Evolutionary conservation across 2,888 invertebrate species (phyloP).

Genomic region (Peribatodes rhomboidaria): DNA sequence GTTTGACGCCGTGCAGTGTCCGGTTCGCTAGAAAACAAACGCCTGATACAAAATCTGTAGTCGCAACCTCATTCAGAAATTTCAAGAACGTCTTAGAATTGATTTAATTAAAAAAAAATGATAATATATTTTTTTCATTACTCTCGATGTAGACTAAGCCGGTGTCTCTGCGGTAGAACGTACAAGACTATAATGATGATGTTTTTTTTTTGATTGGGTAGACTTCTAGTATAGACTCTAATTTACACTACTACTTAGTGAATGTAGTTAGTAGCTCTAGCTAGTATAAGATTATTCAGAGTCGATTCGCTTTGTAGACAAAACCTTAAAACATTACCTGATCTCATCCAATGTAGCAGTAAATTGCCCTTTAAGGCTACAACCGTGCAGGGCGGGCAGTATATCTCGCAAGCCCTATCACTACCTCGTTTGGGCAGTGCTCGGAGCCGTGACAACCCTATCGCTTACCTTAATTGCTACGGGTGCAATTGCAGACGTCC

Average conservation of each 20-base stretch:
- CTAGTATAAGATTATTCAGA: neutral
- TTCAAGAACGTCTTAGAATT: too few relatives aligned
- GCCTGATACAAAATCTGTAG: neutral
- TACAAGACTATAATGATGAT: too few relatives aligned
- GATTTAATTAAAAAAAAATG: too few relatives aligned
- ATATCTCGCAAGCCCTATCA: slow-evolving; percentile 11
- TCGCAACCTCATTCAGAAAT: neutral
- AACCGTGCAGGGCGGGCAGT: slow-evolving; percentile 2
- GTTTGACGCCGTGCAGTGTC: slow-evolving; percentile 8
- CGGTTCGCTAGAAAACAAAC: neutral
- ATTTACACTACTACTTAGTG: too few relatives aligned
- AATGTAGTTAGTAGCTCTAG: too few relatives aligned
- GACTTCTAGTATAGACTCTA: too few relatives aligned
- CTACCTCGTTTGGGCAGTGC: neutral
- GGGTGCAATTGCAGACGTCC: slow-evolving; percentile 38
- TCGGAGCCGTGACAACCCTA: slow-evolving; percentile 11
- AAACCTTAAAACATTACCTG: neutral
- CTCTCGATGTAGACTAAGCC: too few relatives aligned
- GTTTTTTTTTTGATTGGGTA: neutral
- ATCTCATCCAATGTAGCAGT: slow-evolving; percentile 56
- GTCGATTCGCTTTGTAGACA: neutral
- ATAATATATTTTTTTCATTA: too few relatives aligned
- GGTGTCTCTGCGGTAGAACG: too few relatives aligned
- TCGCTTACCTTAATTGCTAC: slow-evolving; percentile 40
- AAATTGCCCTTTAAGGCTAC: slow-evolving; percentile 50